Percentiles rank a stretch among this genome's conserved stretches.
Conservation (phyloP, 2,797 vertebrate species). For the Antrozous pallidus region DNA sequence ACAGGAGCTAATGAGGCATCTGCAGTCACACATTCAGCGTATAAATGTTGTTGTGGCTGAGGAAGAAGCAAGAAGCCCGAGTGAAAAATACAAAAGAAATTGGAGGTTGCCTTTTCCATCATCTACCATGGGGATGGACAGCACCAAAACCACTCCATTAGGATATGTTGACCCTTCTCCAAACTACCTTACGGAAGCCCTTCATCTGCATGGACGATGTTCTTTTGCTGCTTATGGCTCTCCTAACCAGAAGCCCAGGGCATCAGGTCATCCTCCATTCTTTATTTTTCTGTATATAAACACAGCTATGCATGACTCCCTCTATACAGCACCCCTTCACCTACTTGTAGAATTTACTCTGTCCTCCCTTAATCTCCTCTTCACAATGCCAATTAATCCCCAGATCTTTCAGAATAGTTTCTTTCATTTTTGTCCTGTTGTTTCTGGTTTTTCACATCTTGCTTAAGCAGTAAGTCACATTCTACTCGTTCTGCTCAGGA, state of each 20-base stretch:
- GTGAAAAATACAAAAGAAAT: not conserved
- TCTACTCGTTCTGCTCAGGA: not conserved
- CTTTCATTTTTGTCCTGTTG: not conserved
- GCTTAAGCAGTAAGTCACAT: not conserved
- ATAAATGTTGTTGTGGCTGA: not conserved
- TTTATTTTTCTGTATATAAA: not conserved
- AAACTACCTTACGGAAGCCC: not conserved
- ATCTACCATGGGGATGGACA: not conserved
- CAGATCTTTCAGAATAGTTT: not conserved
- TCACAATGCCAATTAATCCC: not conserved
- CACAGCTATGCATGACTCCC: not conserved
- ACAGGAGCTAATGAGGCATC: slow-evolving; percentile 69
- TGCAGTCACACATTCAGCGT: slow-evolving; percentile 13
- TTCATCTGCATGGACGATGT: not conserved
- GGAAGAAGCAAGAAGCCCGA: not conserved
- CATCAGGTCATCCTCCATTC: not conserved
- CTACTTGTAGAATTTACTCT: not conserved
- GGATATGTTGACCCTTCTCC: not conserved
- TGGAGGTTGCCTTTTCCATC: not conserved
- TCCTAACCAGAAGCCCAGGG: not conserved
- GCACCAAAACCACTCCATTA: not conserved
- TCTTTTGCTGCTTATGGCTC: not conserved
- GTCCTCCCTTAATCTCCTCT: not conserved
- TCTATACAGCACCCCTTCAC: not conserved
- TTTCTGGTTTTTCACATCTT: not conserved